phyloP scores from a whole-genome alignment of 2,888 invertebrate species.

The Girardia tigrina region DNA sequence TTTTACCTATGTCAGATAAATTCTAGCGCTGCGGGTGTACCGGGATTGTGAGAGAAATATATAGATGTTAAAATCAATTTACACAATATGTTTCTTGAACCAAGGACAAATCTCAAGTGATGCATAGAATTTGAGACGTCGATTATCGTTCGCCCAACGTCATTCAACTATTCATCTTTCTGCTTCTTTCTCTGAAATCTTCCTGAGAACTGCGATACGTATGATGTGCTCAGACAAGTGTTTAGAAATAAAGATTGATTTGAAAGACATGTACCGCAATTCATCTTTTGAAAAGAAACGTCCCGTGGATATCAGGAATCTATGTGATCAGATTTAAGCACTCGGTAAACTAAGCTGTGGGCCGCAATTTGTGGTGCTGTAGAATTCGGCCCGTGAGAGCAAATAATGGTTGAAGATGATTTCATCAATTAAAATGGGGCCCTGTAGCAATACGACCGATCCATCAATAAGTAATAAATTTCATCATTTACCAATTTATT shows the following conservation, averaged over 20 bases:
- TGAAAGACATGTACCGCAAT: background rate
- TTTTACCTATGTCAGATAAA: too few species aligned
- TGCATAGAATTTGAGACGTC: background rate
- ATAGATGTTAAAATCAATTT: too few species aligned
- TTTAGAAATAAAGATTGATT: background rate
- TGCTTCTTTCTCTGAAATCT: background rate
- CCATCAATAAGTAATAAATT: too few species aligned
- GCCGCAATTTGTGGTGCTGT: background rate
- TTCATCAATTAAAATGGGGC: background rate
- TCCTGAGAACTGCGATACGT: background rate
- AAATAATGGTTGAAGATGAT: background rate
- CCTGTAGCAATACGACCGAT: too few species aligned
- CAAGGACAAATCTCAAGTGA: background rate
- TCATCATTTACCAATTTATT: too few species aligned
- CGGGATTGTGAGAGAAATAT: too few species aligned
- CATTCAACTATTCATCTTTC: background rate
- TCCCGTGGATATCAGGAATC: background rate
- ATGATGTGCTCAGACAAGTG: background rate
- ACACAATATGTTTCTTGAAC: background rate
- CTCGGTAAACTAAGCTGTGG: background rate
- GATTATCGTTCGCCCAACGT: background rate
- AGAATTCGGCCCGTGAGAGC: background rate
- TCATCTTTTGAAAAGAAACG: background rate
- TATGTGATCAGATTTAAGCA: background rate
- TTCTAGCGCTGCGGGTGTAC: too few species aligned